Percentiles rank a stretch among this genome's conserved stretches.
These are phyloP conservation scores for Lumbricus terrestris DNA, from an alignment of 2,888 invertebrate genomes.

Conservation along the genomic window DNA sequence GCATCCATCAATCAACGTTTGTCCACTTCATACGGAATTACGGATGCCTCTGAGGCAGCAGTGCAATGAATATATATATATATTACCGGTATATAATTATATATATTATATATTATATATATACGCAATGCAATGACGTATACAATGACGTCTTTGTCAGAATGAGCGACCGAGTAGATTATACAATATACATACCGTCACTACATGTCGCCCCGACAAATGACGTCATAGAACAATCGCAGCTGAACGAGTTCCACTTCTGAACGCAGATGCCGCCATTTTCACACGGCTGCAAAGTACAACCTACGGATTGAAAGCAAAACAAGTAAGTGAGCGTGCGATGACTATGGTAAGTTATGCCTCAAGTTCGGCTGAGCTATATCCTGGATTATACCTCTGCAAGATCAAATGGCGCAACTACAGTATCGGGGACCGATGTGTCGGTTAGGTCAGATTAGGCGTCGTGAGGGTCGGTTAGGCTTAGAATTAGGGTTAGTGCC, in stretches of 20 bases:
- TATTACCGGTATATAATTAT: no score
- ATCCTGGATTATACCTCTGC: no score
- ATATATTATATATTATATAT: no score
- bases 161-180: background rate
- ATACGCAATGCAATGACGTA: background rate
- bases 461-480: no score
- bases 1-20: no score
- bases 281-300: slow-evolving; percentile 84
- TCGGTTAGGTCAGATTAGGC: no score
- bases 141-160: background rate
- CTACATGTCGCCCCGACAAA: slow-evolving; percentile 90
- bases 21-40: background rate
- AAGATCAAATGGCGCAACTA: no score
- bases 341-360: background rate
- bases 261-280: slow-evolving; percentile 91
- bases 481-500: no score
- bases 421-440: no score
- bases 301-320: slow-evolving; percentile 54
- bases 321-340: background rate
- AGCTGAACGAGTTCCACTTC: slow-evolving; percentile 89
- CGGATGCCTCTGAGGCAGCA: no score
- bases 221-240: slow-evolving; percentile 94
- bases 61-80: no score
- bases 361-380: background rate
- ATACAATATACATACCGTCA: slow-evolving; percentile 72